Evolutionary conservation across 2,888 invertebrate species (phyloP).

Genomic region (Zootermopsis nevadensis): DNA sequence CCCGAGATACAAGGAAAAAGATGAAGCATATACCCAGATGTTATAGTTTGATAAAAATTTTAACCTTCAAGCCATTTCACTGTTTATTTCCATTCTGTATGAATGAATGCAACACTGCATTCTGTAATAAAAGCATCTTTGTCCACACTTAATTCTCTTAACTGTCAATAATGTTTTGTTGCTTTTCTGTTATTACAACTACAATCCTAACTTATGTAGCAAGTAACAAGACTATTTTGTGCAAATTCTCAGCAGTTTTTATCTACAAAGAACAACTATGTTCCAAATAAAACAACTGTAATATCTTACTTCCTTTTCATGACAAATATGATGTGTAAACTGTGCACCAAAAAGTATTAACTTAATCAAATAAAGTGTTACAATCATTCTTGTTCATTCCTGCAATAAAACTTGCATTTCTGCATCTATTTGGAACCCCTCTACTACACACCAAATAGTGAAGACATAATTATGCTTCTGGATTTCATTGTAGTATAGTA

Average conservation of each 20-base stretch:
- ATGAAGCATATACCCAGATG: not conserved
- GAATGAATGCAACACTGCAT: no score
- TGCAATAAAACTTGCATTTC: not conserved
- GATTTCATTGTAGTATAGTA: not conserved
- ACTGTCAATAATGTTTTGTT: no score
- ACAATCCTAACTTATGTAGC: not conserved
- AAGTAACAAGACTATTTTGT: not conserved
- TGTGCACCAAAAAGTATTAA: not conserved
- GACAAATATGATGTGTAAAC: not conserved
- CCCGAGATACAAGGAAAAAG: no score
- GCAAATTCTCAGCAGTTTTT: not conserved
- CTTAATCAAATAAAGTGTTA: not conserved
- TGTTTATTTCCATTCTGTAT: no score
- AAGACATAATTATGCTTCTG: not conserved
- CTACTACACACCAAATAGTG: not conserved
- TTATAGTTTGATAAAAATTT: not conserved
- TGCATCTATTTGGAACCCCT: not conserved
- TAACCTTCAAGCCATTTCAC: no score
- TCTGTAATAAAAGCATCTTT: no score
- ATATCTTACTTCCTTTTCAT: not conserved
- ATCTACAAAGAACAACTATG: not conserved
- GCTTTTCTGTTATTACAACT: not conserved
- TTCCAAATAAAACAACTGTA: not conserved
- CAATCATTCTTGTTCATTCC: not conserved
- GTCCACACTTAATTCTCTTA: no score